A percentile compares a stretch with the other conserved stretches of the same genome.
phyloP scores from a whole-genome alignment of 2,888 invertebrate genomes.

The Lamellibrachia columna region DNA sequence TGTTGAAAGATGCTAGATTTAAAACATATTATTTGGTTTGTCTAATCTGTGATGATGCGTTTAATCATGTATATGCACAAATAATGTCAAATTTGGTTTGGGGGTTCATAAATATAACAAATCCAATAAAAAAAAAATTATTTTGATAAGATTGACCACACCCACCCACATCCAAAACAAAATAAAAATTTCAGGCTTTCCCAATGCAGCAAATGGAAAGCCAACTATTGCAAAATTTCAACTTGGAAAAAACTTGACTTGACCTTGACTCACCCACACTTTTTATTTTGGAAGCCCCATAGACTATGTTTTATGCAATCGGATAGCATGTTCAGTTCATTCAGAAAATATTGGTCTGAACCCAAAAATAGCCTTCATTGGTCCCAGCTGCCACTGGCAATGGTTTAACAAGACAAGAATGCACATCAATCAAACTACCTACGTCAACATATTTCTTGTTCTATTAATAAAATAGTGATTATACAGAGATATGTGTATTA shows the following conservation, averaged over 20 bases:
- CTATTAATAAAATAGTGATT: slow-evolving; percentile 11
- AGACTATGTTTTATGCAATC: background rate
- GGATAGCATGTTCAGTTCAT: background rate
- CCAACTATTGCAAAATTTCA: too few species aligned
- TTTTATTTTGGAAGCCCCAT: background rate
- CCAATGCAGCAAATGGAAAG: too few species aligned
- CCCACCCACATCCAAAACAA: too few species aligned
- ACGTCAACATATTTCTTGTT: slow-evolving; percentile 10
- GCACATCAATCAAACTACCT: background rate
- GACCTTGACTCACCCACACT: background rate
- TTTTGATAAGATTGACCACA: too few species aligned
- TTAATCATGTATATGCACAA: too few species aligned
- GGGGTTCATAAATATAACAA: too few species aligned
- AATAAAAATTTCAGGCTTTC: too few species aligned
- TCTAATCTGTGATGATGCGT: background rate
- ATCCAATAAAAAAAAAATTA: too few species aligned
- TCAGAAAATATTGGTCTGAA: background rate
- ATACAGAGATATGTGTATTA: background rate
- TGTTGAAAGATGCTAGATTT: background rate
- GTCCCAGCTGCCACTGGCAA: background rate
- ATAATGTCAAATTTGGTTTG: too few species aligned
- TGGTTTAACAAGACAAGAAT: slow-evolving; percentile 1
- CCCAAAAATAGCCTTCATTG: slow-evolving; percentile 9
- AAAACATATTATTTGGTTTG: background rate
- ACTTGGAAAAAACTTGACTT: too few species aligned